A percentile compares a stretch with the other conserved stretches of the same genome.
Evolutionary conservation across 2,888 invertebrate genomes (phyloP).

Genomic region (Melinopterus prodromus): DNA sequence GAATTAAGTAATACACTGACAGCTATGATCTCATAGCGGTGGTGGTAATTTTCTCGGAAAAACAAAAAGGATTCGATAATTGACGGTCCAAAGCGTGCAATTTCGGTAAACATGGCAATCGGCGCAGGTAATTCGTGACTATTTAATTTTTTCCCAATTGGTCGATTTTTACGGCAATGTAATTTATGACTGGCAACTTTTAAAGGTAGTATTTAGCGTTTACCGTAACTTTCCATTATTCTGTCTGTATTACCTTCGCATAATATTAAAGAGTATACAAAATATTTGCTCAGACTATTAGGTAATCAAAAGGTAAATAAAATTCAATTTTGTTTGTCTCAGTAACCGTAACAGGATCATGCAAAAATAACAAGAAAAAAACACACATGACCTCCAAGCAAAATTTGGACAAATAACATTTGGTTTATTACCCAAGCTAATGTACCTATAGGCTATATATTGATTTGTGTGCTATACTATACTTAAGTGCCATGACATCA

Average conservation of each 20-base stretch:
- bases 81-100: background rate
- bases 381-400: background rate
- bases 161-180: background rate
- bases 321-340: background rate
- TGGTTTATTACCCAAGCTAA: background rate
- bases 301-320: background rate
- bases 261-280: background rate
- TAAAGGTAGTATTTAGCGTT: background rate
- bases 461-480: background rate
- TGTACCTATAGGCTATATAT: background rate
- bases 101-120: background rate
- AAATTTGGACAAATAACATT: background rate
- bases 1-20: background rate
- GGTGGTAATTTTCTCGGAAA: background rate
- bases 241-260: background rate
- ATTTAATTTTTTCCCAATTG: background rate
- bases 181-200: slow-evolving; percentile 1
- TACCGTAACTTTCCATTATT: background rate
- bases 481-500: background rate
- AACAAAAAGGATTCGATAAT: background rate
- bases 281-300: background rate
- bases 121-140: background rate
- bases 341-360: too few species aligned
- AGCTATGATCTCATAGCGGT: background rate
- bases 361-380: background rate